Conservation (phyloP, 2,888 invertebrate species). For the Drepana falcataria region DNA sequence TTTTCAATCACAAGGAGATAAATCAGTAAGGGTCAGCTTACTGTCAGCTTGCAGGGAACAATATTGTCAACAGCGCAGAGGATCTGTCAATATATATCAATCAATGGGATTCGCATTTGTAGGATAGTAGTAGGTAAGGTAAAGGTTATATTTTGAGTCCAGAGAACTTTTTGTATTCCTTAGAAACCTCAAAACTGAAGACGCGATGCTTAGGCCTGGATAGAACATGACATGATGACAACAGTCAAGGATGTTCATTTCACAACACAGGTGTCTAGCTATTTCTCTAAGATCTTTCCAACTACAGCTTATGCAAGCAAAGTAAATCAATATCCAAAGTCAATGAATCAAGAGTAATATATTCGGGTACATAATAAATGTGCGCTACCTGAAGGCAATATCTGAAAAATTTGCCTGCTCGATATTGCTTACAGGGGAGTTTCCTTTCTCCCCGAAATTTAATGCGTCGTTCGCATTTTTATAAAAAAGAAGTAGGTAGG, state of each 20-base stretch:
- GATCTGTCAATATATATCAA: not conserved
- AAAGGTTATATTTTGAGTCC: too few species aligned
- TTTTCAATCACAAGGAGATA: not conserved
- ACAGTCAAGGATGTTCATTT: not conserved
- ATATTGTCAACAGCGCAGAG: not conserved
- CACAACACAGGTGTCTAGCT: conserved; percentile 30
- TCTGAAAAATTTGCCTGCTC: conserved; percentile 79
- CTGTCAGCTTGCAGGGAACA: not conserved
- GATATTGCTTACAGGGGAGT: conserved; percentile 79
- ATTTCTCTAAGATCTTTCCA: conserved; percentile 48
- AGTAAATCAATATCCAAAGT: conserved; percentile 79
- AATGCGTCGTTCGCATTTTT: conserved; percentile 79
- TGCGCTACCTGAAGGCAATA: conserved; percentile 79
- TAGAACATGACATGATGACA: not conserved
- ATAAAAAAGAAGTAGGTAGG: conserved; percentile 69
- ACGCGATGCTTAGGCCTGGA: too few species aligned
- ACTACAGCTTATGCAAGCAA: conserved; percentile 76
- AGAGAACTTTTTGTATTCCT: too few species aligned
- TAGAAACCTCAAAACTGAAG: too few species aligned
- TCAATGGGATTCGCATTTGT: not conserved
- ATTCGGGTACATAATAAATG: conserved; percentile 80
- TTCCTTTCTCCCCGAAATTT: conserved; percentile 79
- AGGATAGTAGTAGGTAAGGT: too few species aligned
- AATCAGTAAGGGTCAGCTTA: not conserved
- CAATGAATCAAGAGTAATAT: conserved; percentile 80